A percentile compares a stretch with the other conserved stretches of the same genome.
Evolutionary conservation across 2,797 vertebrate genomes (phyloP).

Genomic region (Perodicticus potto): DNA sequence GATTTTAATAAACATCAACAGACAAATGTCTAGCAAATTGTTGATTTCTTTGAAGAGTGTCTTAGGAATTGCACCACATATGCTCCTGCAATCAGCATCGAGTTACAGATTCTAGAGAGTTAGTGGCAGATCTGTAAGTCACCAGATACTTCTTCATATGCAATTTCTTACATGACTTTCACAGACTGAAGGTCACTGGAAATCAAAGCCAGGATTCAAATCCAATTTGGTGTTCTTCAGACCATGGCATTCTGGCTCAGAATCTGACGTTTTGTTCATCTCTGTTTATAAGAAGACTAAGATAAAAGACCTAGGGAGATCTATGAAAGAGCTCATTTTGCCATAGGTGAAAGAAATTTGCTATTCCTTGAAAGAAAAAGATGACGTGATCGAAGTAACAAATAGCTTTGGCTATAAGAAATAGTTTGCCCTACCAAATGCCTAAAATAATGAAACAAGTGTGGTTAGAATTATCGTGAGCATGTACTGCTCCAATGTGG

Average conservation of each 20-base stretch:
- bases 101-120: conserved; percentile 19
- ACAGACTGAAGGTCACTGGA: conserved; percentile 68
- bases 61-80: not conserved
- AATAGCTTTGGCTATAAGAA: conserved; percentile 57
- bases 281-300: conserved; percentile 76
- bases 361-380: conserved; percentile 67
- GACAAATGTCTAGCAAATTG: not conserved
- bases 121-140: not conserved
- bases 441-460: conserved; percentile 17
- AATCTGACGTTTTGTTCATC: conserved; percentile 79
- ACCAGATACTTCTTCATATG: conserved; percentile 36
- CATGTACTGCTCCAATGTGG: no score
- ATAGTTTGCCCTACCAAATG: not conserved
- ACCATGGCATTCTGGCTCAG: conserved; percentile 74
- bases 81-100: not conserved
- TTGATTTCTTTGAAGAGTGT: not conserved
- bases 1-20: conserved; percentile 49
- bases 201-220: conserved; percentile 77
- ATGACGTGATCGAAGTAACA: conserved; percentile 59
- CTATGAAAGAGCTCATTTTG: conserved; percentile 65
- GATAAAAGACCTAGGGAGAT: conserved; percentile 73
- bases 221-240: conserved; percentile 80
- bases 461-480: not conserved
- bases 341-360: conserved; percentile 60
- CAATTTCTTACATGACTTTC: conserved; percentile 63